phyloP scores from a whole-genome alignment of 1,140 invertebrate genomes.

The Calliphora vicina region DNA sequence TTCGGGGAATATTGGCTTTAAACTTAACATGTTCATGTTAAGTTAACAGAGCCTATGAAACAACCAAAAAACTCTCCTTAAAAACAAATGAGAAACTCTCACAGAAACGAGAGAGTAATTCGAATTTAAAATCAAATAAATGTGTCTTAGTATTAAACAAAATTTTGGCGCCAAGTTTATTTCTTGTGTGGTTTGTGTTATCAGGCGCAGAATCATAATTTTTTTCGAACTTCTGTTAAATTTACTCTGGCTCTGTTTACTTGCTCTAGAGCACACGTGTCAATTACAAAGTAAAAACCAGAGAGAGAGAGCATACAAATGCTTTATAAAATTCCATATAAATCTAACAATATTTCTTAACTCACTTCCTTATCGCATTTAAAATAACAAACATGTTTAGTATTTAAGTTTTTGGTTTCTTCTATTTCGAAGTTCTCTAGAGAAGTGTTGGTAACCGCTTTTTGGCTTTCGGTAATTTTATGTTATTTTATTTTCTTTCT shows the following conservation, averaged over 20 bases:
- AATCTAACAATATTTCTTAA: background rate
- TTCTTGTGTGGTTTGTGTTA: background rate
- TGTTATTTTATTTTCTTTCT: background rate
- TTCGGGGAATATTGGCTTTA: background rate
- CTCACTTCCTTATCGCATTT: background rate
- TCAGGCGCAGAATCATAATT: background rate
- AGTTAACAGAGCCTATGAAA: background rate
- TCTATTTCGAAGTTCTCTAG: background rate
- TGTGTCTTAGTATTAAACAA: background rate
- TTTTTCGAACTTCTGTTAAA: constrained; percentile 21
- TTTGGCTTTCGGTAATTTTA: background rate
- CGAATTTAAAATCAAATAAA: no score
- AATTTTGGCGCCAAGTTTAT: constrained; percentile 20
- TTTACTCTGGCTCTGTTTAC: background rate
- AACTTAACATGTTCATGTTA: background rate
- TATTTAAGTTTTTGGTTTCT: background rate
- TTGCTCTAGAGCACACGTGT: background rate
- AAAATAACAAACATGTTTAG: background rate
- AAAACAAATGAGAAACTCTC: no score
- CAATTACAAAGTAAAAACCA: background rate
- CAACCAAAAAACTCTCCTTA: background rate
- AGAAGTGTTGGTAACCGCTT: background rate
- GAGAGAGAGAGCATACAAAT: background rate
- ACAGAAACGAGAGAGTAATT: background rate
- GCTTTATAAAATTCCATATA: background rate